Evolutionary conservation across 2,113 vertebrate species (phyloP), one percentile per base, ranked within the genome.

Genomic region (Megalops atlanticus): DNA sequence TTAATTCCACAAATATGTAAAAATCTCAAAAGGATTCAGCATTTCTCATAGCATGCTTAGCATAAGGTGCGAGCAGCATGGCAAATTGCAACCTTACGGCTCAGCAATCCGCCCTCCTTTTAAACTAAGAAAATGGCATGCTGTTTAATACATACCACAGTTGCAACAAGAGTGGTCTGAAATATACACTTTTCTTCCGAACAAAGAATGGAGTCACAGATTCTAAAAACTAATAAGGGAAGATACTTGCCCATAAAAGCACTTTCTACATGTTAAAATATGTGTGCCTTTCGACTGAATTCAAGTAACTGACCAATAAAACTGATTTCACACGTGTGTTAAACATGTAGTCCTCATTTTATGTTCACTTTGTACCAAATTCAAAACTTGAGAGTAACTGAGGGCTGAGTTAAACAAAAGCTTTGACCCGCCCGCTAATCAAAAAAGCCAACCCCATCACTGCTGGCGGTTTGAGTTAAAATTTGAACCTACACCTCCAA

Each of bases 1-100:
- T 58, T 73, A 54, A 77, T 43, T 74, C 73, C 64, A 79, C 79
- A 80, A 84, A 82, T 71, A 68, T 36, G 68, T 58, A 64, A 64
- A 21, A 71, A 47, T 31, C 74, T 27, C 58, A 74, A 58, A 58
- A 43, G 16, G 77, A 39, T 33, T n/a, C 49, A 31, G 38, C 12
- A 47, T 33, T 76, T 69, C 21, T 58, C 70, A 47, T 31, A 75
- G 15, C 74, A 75, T 27, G n/a, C 27, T 45, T 45, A 45, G 14
- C 14, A 10, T 14, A 45, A 14, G 7, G 7, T 45, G 43, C 43
- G 14, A 64, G 4, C 6, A 64, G n/a, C 3, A 11, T 8, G 24
- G 58, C 58, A 7, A 21, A 24, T 58, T n/a, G n/a, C 52, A 24
- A 24, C 52, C 52, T 24, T 58, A 58, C 7, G n/a, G 2, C 58